Evolutionary conservation across 2,888 invertebrate genomes (phyloP).

Genomic region (Spodoptera picta): DNA sequence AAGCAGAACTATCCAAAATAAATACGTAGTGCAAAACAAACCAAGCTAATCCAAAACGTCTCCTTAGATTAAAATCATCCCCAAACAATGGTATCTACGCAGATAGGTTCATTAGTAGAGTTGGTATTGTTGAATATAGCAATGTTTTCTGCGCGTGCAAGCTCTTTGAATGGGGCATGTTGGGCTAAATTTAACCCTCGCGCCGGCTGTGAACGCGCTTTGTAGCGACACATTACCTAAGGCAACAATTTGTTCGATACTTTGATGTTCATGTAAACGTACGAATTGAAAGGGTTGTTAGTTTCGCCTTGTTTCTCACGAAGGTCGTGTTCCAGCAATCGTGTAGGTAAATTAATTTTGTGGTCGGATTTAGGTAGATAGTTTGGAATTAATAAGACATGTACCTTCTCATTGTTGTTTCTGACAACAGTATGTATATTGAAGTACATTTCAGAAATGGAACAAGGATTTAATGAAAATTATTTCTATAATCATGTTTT

Average conservation of each 20-base stretch:
- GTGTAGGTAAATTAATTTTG: conserved; percentile 1
- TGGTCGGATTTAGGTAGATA: not conserved
- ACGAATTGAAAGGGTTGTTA: conserved; percentile 1
- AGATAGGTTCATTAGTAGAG: not conserved
- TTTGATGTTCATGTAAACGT: not conserved
- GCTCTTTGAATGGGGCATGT: conserved; percentile 14
- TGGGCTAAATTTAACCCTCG: conserved; percentile 3
- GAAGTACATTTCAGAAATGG: no score
- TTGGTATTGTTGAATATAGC: not conserved
- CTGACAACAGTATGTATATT: no score
- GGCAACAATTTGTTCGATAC: conserved; percentile 16
- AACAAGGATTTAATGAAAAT: no score
- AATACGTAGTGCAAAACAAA: not conserved
- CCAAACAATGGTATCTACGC: conserved; percentile 1
- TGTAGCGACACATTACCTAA: conserved; percentile 5
- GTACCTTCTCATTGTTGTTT: no score
- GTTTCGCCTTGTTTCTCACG: not conserved
- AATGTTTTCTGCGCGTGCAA: conserved; percentile 17
- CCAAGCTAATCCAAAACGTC: conserved; percentile 1
- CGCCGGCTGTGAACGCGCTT: not conserved
- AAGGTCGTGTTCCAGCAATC: not conserved
- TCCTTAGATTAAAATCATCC: not conserved
- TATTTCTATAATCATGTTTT: no score
- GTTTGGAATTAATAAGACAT: no score
- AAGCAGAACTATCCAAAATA: no score